A percentile compares a stretch with the other conserved stretches of the same genome.
These are phyloP conservation scores for Drosophila tropicalis DNA, from an alignment of 1,140 invertebrate species.

Conservation along the genomic window DNA sequence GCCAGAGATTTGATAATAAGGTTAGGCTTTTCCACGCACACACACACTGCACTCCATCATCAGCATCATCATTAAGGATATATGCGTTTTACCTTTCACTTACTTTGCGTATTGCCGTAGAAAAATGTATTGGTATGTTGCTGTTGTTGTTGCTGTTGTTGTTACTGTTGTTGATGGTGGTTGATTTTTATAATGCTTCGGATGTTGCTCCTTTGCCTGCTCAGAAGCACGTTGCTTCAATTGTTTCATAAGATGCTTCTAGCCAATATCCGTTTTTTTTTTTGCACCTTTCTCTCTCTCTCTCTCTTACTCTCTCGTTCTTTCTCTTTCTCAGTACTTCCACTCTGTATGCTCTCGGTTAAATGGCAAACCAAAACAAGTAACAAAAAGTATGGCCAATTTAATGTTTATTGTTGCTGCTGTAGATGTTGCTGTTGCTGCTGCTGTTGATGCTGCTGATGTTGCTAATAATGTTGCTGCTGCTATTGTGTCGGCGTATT, in stretches of 20 bases:
- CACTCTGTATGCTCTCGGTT: background rate
- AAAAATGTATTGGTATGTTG: constrained; percentile 72
- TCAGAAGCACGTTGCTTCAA: constrained; percentile 60
- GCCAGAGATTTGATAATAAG: constrained; percentile 35
- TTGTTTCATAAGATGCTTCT: constrained; percentile 73
- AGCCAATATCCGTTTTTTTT: constrained; percentile 6
- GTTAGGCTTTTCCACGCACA: background rate
- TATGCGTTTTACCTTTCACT: constrained; percentile 45
- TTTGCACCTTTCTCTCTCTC: background rate
- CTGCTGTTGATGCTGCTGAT: constrained; percentile 24
- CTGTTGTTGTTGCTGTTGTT: constrained; percentile 59
- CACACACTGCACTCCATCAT: background rate
- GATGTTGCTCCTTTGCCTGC: constrained; percentile 51
- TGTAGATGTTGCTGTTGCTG: constrained; percentile 30
- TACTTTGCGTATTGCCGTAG: constrained; percentile 77
- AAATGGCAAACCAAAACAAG: constrained; percentile 1
- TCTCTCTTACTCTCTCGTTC: constrained; percentile 6
- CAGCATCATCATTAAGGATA: background rate
- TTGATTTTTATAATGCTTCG: constrained; percentile 34
- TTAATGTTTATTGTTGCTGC: constrained; percentile 54
- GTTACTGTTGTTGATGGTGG: constrained; percentile 52
- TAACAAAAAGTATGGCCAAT: constrained; percentile 34
- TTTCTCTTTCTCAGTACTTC: constrained; percentile 17
- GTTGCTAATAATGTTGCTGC: constrained; percentile 34
- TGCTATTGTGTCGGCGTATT: constrained; percentile 58